These are phyloP conservation scores for Seira ritae DNA, from an alignment of 2,888 invertebrate species.

Conservation along the genomic window DNA sequence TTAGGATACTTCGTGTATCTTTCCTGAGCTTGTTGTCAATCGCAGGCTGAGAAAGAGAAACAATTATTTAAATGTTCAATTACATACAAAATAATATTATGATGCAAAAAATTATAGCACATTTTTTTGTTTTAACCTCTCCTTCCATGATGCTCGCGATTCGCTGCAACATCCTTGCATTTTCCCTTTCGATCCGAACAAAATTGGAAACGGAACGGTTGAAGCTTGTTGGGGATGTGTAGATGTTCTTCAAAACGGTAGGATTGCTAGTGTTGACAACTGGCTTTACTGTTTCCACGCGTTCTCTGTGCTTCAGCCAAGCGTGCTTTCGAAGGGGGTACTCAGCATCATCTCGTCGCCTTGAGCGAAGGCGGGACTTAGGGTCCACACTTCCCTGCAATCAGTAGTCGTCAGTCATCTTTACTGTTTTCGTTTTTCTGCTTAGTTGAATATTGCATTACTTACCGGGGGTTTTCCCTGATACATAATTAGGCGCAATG, in stretches of 20 bases:
- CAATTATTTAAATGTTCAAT: not conserved
- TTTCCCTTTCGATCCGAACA: conserved; percentile 71
- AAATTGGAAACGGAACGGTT: conserved; percentile 65
- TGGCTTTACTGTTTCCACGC: conserved; percentile 60
- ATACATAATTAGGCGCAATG: no score
- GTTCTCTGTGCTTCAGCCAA: conserved; percentile 58
- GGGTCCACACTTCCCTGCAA: not conserved
- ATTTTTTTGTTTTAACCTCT: no score
- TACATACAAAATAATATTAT: not conserved
- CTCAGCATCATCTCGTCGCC: conserved; percentile 53
- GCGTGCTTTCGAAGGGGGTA: conserved; percentile 45
- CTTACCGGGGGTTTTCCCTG: no score
- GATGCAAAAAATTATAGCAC: no score
- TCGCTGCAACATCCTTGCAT: conserved; percentile 65
- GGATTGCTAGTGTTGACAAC: conserved; percentile 66
- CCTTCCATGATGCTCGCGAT: conserved; percentile 69
- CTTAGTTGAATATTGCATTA: no score
- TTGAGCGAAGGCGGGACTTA: conserved; percentile 31
- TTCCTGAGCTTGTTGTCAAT: conserved; percentile 57
- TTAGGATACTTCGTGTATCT: conserved; percentile 6
- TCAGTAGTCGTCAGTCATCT: no score
- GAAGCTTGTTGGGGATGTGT: conserved; percentile 62
- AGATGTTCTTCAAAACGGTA: conserved; percentile 45
- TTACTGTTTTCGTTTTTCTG: no score
- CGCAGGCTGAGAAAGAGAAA: conserved; percentile 39